phyloP scores from a whole-genome alignment of 2,113 vertebrate species.

The Ophthalmolycus amberensis region DNA sequence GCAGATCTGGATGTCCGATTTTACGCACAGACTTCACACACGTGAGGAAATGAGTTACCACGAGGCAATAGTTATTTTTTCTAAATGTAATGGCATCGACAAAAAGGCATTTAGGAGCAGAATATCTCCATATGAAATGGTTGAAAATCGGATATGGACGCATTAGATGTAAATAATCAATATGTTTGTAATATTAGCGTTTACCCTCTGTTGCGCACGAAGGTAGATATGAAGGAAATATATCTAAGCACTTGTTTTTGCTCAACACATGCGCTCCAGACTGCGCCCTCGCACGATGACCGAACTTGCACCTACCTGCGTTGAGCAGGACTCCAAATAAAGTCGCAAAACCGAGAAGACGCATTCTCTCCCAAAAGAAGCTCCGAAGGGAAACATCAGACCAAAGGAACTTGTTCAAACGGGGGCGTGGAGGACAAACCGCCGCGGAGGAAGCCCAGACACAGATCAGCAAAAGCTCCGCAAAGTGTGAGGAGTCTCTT shows the following conservation, averaged over 20 bases:
- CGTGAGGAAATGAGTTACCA: neutral
- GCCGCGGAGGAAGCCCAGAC: slow-evolving; percentile 31
- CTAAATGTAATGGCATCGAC: neutral
- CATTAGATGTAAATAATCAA: neutral
- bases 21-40: neutral
- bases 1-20: neutral
- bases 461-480: slow-evolving; percentile 28
- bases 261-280: neutral
- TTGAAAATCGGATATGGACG: neutral
- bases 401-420: slow-evolving; percentile 32
- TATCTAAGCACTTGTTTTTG: neutral
- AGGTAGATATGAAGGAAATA: neutral
- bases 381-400: slow-evolving; percentile 73
- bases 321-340: slow-evolving; percentile 79
- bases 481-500: slow-evolving; percentile 14
- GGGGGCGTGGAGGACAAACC: slow-evolving; percentile 3
- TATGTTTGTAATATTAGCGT: neutral
- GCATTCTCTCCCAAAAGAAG: slow-evolving; percentile 74
- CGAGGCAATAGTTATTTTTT: neutral
- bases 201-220: neutral
- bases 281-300: neutral
- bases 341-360: slow-evolving; percentile 76
- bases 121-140: fast-evolving
- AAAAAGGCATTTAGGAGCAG: neutral
- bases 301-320: slow-evolving; percentile 71